Conservation (phyloP, 2,797 vertebrate species). For the Macroramphosus scolopax region DNA sequence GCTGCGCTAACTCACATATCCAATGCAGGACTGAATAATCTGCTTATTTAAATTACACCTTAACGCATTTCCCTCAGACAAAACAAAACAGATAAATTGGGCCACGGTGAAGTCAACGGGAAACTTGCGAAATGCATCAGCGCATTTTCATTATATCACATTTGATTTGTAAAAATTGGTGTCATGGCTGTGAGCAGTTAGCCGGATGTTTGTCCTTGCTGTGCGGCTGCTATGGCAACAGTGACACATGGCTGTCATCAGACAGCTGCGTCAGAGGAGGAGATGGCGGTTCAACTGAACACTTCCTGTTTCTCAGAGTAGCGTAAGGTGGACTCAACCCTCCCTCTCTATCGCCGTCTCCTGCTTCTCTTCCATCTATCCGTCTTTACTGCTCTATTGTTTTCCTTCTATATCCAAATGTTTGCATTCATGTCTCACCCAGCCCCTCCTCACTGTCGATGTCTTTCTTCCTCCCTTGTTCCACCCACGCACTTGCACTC, state of each 20-base stretch:
- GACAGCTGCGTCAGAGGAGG: constrained; percentile 62
- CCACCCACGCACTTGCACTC: constrained; percentile 43
- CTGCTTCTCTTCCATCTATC: neutral
- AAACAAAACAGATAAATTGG: too few relatives aligned
- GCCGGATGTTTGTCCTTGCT: constrained; percentile 58
- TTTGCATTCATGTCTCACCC: constrained; percentile 37
- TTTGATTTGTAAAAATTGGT: too few relatives aligned
- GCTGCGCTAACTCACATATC: too few relatives aligned
- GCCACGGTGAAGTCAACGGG: too few relatives aligned
- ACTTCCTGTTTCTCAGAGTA: constrained; percentile 76
- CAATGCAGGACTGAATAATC: neutral
- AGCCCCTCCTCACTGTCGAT: constrained; percentile 14
- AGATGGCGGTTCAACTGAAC: constrained; percentile 60
- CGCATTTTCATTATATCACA: too few relatives aligned
- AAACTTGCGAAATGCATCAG: too few relatives aligned
- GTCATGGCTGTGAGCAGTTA: constrained; percentile 8
- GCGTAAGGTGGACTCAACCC: constrained; percentile 11
- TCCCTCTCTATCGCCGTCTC: neutral
- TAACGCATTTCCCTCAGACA: neutral
- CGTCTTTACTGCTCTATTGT: constrained; percentile 35
- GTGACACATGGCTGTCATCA: constrained; percentile 47
- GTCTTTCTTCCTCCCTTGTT: neutral
- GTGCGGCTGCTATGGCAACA: constrained; percentile 56
- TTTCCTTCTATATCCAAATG: constrained; percentile 1
- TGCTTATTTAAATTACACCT: neutral